These are phyloP conservation scores for Rhyacophila brunnea DNA, from an alignment of 1,140 invertebrate genomes.

Conservation along the genomic window DNA sequence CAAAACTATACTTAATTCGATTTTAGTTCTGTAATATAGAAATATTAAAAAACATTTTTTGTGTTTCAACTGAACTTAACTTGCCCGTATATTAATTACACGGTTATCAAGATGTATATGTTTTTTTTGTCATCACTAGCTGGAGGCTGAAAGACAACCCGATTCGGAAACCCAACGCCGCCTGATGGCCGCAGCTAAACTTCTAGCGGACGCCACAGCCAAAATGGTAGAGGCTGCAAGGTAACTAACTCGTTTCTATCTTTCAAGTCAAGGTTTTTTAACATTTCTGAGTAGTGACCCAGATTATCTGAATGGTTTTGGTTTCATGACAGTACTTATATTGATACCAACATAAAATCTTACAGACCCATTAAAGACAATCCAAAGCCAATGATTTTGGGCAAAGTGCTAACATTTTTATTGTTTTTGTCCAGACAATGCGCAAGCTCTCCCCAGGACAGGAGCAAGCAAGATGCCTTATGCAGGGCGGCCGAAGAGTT, in stretches of 20 bases:
- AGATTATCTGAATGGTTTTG: too few species aligned
- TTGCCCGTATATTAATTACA: too few species aligned
- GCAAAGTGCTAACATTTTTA: not conserved
- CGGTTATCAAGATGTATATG: too few species aligned
- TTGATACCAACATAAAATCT: not conserved
- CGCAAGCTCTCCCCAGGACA: constrained; percentile 56
- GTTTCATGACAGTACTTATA: too few species aligned
- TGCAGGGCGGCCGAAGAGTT: constrained; percentile 89
- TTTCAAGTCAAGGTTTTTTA: too few species aligned
- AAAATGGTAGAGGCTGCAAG: constrained; percentile 95
- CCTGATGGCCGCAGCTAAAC: constrained; percentile 87
- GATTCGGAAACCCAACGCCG: constrained; percentile 88
- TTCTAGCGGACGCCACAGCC: constrained; percentile 93
- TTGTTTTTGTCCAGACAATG: constrained; percentile 38
- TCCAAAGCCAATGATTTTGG: not conserved
- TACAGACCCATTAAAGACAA: not conserved
- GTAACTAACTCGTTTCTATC: too few species aligned
- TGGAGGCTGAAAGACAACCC: constrained; percentile 85
- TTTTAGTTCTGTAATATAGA: too few species aligned
- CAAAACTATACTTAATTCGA: too few species aligned
- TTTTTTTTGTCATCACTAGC: constrained; percentile 40
- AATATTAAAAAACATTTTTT: too few species aligned
- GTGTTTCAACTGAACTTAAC: too few species aligned
- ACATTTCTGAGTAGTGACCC: too few species aligned
- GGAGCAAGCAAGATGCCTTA: constrained; percentile 79